Conservation (phyloP, 2,113 vertebrate species). For the Pycnonotus jocosus region DNA sequence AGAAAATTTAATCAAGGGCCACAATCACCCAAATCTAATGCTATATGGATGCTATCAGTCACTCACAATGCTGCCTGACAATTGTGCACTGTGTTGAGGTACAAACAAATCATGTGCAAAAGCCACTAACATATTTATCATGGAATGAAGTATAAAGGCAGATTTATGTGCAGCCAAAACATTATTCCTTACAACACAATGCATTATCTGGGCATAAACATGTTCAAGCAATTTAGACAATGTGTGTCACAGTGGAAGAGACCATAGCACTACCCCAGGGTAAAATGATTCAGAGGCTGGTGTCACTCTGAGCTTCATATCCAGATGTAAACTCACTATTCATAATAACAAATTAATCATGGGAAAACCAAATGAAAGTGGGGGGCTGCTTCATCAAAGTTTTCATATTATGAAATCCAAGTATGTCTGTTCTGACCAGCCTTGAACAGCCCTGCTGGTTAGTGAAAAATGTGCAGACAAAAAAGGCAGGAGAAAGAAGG, state of each 20-base stretch:
- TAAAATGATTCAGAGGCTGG: conserved; percentile 50
- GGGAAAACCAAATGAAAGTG: not conserved
- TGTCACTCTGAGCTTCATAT: conserved; percentile 29
- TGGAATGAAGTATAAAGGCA: not conserved
- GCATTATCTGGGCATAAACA: conserved; percentile 65
- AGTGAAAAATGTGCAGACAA: not conserved
- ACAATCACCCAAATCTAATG: not conserved
- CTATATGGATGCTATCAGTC: not conserved
- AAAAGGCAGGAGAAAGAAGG: not conserved
- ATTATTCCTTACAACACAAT: conserved; percentile 49
- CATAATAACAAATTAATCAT: conserved; percentile 30
- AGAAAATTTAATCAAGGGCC: not conserved
- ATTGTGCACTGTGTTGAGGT: not conserved
- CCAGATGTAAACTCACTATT: conserved; percentile 50
- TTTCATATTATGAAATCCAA: not conserved
- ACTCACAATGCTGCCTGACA: not conserved
- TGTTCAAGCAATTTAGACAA: conserved; percentile 62
- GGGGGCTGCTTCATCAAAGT: not conserved
- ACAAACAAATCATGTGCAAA: conserved; percentile 40
- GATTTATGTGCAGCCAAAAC: conserved; percentile 46
- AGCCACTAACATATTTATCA: conserved; percentile 37
- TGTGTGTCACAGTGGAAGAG: not conserved
- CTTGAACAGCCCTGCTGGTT: not conserved
- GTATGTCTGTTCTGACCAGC: not conserved
- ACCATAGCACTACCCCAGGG: not conserved